phyloP scores from a whole-genome alignment of 2,888 invertebrate species.

The Drosophila monieri region DNA sequence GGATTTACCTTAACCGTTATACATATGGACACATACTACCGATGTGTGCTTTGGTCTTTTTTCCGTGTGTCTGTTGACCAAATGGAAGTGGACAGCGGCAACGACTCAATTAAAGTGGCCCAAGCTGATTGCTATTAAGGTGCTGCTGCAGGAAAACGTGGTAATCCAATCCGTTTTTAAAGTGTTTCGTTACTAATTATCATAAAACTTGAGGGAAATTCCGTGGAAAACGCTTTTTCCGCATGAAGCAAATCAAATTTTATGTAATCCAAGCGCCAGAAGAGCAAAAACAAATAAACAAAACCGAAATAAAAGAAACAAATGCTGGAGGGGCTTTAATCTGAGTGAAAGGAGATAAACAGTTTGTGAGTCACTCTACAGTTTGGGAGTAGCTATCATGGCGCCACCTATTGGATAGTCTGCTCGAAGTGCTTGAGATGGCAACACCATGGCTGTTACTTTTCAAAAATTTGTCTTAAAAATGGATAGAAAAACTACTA shows the following conservation, averaged over 20 bases:
- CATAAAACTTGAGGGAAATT: constrained; percentile 22
- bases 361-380: constrained; percentile 44
- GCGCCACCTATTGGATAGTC: constrained; percentile 38
- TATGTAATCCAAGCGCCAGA: constrained; percentile 16
- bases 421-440: constrained; percentile 24
- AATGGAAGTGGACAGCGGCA: constrained; percentile 42
- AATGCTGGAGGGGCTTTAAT: constrained; percentile 1
- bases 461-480: constrained; percentile 19
- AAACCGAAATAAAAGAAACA: constrained; percentile 8
- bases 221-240: constrained; percentile 13
- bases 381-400: neutral
- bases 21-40: neutral
- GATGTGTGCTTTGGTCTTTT: constrained; percentile 1
- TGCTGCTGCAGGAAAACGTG: constrained; percentile 31
- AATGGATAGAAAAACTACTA: neutral
- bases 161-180: constrained; percentile 36
- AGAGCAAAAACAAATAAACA: constrained; percentile 15
- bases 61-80: constrained; percentile 8
- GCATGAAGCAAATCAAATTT: constrained; percentile 30
- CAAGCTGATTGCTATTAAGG: constrained; percentile 30
- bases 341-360: constrained; percentile 24
- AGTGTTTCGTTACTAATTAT: constrained; percentile 33
- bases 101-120: constrained; percentile 72
- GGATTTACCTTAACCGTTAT: constrained; percentile 29
- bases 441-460: constrained; percentile 37